Percentiles rank a stretch among this genome's conserved stretches.
These are phyloP conservation scores for Trinectes maculatus DNA, from an alignment of 2,113 vertebrate genomes.

Conservation along the genomic window DNA sequence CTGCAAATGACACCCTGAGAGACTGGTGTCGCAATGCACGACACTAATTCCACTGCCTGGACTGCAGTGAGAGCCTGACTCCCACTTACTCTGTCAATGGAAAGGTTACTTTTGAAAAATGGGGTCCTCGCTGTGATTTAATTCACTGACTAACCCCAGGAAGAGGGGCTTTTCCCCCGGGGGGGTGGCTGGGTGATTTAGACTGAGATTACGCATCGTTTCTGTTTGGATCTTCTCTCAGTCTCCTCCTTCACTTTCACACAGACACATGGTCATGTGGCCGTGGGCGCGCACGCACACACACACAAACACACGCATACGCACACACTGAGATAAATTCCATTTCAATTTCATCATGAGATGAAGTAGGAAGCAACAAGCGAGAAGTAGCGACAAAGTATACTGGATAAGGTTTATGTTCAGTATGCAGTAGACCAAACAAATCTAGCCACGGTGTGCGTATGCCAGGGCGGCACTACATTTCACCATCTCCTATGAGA, in stretches of 20 bases:
- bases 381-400: conserved; percentile 11
- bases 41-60: conserved; percentile 68
- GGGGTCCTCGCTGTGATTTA: conserved; percentile 73
- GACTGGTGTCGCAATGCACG: conserved; percentile 62
- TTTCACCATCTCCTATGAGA: conserved; percentile 47
- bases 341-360: conserved; percentile 52
- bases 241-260: conserved; percentile 25
- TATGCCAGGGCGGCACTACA: conserved; percentile 21
- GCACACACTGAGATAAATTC: conserved; percentile 38
- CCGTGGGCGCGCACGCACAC: neutral
- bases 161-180: conserved; percentile 63
- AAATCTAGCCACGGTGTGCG: conserved; percentile 26
- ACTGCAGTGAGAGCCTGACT: conserved; percentile 63
- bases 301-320: conserved; percentile 7
- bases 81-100: conserved; percentile 77
- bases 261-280: conserved; percentile 5
- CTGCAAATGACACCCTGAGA: conserved; percentile 76
- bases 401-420: conserved; percentile 26
- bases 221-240: conserved; percentile 67
- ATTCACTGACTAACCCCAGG: conserved; percentile 77
- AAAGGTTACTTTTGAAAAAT: conserved; percentile 83
- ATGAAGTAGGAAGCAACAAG: conserved; percentile 44
- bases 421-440: conserved; percentile 36
- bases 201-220: conserved; percentile 71
- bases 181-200: conserved; percentile 67